A percentile compares a stretch with the other conserved stretches of the same genome.
Evolutionary conservation across 1,140 invertebrate species (phyloP).

Genomic region (Heliconius melpomene): DNA sequence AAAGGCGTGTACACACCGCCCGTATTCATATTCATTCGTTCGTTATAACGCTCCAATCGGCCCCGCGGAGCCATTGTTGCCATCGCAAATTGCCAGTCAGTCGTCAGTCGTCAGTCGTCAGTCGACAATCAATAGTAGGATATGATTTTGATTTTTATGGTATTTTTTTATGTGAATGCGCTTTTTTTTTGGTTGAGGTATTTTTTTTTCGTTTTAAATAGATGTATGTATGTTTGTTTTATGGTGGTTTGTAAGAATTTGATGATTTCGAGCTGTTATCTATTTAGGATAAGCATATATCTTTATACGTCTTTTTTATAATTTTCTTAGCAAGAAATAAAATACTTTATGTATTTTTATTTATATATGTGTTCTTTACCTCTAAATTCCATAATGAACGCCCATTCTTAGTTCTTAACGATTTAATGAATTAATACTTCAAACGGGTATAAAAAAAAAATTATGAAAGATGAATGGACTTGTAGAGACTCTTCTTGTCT

Average conservation of each 20-base stretch:
- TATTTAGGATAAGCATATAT: not conserved
- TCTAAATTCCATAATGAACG: no score
- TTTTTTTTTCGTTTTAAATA: not conserved
- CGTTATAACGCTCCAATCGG: conserved; percentile 73
- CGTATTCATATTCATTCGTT: conserved; percentile 76
- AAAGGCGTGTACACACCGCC: conserved; percentile 54
- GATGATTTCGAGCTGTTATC: not conserved
- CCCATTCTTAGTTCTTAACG: no score
- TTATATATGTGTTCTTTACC: no score
- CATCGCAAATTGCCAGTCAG: conserved; percentile 29
- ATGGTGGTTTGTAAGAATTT: not conserved
- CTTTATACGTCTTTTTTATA: no score
- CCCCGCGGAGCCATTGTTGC: conserved; percentile 21
- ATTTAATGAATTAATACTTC: no score
- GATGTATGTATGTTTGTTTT: not conserved
- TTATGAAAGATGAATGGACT: no score
- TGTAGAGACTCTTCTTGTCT: no score
- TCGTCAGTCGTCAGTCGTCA: conserved; percentile 5
- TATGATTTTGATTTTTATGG: conserved; percentile 1
- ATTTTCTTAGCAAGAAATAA: no score
- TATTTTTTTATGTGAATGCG: not conserved
- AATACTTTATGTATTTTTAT: no score
- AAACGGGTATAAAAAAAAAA: no score
- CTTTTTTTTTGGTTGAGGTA: not conserved
- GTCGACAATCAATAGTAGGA: not conserved